These are phyloP conservation scores for Steinernema khuongi DNA, from an alignment of 1,140 invertebrate species.

Conservation along the genomic window DNA sequence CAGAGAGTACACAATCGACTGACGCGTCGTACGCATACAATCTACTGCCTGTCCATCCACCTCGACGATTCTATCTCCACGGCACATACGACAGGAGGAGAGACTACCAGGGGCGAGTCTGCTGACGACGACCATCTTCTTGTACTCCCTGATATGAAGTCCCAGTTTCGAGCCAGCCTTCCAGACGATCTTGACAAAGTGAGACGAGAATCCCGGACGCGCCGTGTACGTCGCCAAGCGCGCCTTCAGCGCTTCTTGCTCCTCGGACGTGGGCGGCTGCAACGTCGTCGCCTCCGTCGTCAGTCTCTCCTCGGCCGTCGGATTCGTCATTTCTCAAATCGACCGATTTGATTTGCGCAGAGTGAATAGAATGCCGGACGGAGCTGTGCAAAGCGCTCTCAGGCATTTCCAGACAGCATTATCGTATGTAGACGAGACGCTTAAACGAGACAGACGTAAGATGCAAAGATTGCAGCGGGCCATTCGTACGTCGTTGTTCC, in stretches of 20 bases:
- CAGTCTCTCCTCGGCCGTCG: not conserved
- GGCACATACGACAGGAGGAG: not conserved
- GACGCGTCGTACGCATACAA: not conserved
- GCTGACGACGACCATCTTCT: conserved; percentile 10
- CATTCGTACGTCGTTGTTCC: too few relatives aligned
- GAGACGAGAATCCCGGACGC: not conserved
- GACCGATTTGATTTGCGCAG: not conserved
- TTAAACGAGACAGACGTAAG: too few relatives aligned
- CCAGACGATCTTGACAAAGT: not conserved
- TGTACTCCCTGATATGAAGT: conserved; percentile 1
- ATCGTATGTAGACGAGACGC: too few relatives aligned
- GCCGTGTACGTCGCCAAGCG: not conserved
- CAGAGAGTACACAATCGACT: not conserved
- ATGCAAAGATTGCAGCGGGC: too few relatives aligned
- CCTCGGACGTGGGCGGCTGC: not conserved
- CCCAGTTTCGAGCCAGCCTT: not conserved
- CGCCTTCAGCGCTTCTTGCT: not conserved
- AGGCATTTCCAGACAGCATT: too few relatives aligned
- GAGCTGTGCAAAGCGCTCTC: not conserved
- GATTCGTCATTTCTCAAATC: not conserved
- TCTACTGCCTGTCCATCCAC: not conserved
- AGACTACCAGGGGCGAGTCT: not conserved
- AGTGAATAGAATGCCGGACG: not conserved
- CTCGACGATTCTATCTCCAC: not conserved
- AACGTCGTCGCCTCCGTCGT: not conserved